These are phyloP conservation scores for Microtus ochrogaster DNA, from an alignment of 2,113 vertebrate genomes.

Conservation along the genomic window DNA sequence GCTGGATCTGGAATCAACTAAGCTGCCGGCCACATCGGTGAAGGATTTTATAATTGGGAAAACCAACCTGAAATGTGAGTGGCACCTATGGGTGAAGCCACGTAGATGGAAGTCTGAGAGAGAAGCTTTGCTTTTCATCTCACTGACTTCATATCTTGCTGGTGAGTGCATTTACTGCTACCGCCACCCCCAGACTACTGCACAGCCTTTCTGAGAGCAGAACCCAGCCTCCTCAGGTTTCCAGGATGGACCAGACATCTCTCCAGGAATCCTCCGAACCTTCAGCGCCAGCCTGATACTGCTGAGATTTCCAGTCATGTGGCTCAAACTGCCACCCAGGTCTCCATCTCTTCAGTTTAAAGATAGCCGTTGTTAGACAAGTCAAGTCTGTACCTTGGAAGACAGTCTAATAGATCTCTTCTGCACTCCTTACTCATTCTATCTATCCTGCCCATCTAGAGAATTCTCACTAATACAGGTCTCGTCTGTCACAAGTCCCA, in stretches of 20 bases:
- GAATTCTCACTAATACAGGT: not conserved
- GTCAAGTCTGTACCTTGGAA: not conserved
- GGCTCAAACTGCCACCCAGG: too few species aligned
- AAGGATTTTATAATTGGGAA: not conserved
- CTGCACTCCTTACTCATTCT: too few species aligned
- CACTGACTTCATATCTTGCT: not conserved
- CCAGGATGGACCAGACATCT: not conserved
- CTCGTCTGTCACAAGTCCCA: not conserved
- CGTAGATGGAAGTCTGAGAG: not conserved
- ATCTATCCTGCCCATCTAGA: not conserved
- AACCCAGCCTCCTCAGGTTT: not conserved
- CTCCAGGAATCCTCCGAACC: not conserved
- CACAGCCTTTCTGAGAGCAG: not conserved
- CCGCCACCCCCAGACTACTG: not conserved
- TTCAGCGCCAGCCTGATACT: too few species aligned
- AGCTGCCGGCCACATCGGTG: not conserved
- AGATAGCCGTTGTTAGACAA: not conserved
- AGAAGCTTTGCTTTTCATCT: not conserved
- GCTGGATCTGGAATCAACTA: not conserved
- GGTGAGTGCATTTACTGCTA: not conserved
- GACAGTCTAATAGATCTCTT: not conserved
- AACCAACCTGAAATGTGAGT: not conserved
- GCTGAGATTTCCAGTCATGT: not conserved
- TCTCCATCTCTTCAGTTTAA: not conserved
- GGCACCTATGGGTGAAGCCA: not conserved